Conservation (phyloP, 2,888 invertebrate species). For the Cyclophora punctaria region DNA sequence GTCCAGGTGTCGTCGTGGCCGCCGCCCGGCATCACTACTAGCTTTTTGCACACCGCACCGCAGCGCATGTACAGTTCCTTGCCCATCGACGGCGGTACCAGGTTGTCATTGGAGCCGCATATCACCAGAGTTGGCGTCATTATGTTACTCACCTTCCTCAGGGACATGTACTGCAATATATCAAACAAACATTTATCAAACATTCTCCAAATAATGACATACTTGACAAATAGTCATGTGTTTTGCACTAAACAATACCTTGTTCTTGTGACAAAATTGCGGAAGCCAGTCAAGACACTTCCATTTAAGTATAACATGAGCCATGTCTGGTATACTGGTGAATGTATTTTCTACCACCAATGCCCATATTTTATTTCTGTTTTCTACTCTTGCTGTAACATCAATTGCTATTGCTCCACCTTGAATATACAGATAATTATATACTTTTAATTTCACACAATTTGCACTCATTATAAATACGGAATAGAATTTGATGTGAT, state of each 20-base stretch:
- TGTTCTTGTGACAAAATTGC: conserved; percentile 90
- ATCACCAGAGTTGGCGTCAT: conserved; percentile 88
- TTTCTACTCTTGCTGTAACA: conserved; percentile 84
- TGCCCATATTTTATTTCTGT: conserved; percentile 87
- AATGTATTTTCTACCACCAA: conserved; percentile 96
- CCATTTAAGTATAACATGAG: conserved; percentile 85
- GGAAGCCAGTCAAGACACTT: conserved; percentile 85
- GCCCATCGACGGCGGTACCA: conserved; percentile 95
- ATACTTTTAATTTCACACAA: too few relatives aligned
- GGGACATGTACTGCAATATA: conserved; percentile 80
- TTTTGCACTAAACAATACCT: conserved; percentile 71
- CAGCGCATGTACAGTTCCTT: conserved; percentile 84
- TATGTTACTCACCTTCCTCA: conserved; percentile 82
- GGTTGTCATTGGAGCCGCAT: conserved; percentile 88
- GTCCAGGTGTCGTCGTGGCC: conserved; percentile 98
- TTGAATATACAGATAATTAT: conserved; percentile 21
- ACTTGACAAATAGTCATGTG: conserved; percentile 1
- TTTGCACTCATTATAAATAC: not conserved
- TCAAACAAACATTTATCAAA: too few relatives aligned
- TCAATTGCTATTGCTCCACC: conserved; percentile 96
- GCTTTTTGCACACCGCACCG: conserved; percentile 83
- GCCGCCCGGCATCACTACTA: conserved; percentile 86
- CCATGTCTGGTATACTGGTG: conserved; percentile 95
- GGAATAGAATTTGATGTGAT: not conserved
- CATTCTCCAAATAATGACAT: not conserved